Conservation (phyloP, 2,888 invertebrate species). For the Candidula unifasciata region DNA sequence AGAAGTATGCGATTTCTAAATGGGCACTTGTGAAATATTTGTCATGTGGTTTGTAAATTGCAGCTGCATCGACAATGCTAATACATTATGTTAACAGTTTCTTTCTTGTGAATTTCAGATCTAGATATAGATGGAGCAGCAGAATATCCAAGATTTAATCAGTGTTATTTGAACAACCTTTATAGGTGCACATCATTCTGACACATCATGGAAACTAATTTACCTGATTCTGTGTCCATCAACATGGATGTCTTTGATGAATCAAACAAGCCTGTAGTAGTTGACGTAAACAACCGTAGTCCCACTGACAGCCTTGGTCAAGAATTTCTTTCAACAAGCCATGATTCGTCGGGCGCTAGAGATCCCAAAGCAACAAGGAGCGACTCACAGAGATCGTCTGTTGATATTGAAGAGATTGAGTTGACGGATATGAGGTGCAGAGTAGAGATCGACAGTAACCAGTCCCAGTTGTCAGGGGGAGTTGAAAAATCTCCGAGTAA, state of each 20-base stretch:
- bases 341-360: background rate
- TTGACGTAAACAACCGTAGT: background rate
- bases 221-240: background rate
- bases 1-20: no score
- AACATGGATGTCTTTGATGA: background rate
- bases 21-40: no score
- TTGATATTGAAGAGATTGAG: slow-evolving; percentile 30
- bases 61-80: no score
- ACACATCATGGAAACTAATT: background rate
- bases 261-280: background rate
- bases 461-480: no score
- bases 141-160: background rate
- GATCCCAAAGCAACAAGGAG: background rate
- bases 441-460: no score
- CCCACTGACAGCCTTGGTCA: background rate
- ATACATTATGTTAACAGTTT: no score
- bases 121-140: no score
- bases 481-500: no score
- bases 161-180: background rate
- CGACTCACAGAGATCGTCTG: background rate
- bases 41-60: no score
- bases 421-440: background rate
- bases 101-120: no score
- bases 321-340: no score
- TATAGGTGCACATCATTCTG: background rate